Percentiles rank a stretch among this genome's conserved stretches.
phyloP scores from a whole-genome alignment of 2,888 invertebrate species.

The Diaprepes abbreviatus region DNA sequence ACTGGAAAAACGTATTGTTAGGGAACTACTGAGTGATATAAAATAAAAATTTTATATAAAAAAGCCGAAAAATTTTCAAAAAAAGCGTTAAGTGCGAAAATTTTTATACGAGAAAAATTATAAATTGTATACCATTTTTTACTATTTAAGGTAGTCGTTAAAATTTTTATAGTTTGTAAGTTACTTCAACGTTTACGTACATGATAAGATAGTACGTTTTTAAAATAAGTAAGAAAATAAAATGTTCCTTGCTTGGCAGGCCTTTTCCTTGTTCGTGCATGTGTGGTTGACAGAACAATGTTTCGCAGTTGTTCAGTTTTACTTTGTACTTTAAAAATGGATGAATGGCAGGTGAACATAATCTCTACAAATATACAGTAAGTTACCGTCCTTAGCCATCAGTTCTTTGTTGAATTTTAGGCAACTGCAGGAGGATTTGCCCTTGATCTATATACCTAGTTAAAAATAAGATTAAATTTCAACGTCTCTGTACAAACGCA shows the following conservation, averaged over 20 bases:
- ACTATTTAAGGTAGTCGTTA: conserved; percentile 50
- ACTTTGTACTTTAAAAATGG: conserved; percentile 20
- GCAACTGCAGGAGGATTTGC: not conserved
- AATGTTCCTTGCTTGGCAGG: conserved; percentile 64
- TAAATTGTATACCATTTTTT: conserved; percentile 58
- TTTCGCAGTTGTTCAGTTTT: conserved; percentile 15
- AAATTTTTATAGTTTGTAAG: conserved; percentile 51
- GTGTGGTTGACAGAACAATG: conserved; percentile 56
- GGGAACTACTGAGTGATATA: conserved; percentile 58
- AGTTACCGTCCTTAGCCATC: conserved; percentile 39
- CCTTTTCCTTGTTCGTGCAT: conserved; percentile 62
- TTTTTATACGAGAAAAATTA: conserved; percentile 47
- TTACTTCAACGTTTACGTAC: conserved; percentile 41
- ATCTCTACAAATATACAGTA: conserved; percentile 26
- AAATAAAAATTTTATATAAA: conserved; percentile 57
- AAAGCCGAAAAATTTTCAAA: conserved; percentile 51
- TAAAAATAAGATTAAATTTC: not conserved
- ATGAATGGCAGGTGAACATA: conserved; percentile 23
- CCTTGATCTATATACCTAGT: not conserved
- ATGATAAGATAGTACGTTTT: conserved; percentile 25
- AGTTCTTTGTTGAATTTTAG: conserved; percentile 31
- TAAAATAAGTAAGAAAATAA: conserved; percentile 26
- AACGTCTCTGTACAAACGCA: too few relatives aligned
- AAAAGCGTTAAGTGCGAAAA: conserved; percentile 26
- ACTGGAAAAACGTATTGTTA: conserved; percentile 52